phyloP scores from a whole-genome alignment of 2,888 invertebrate species.

The Mycalesis mineus region DNA sequence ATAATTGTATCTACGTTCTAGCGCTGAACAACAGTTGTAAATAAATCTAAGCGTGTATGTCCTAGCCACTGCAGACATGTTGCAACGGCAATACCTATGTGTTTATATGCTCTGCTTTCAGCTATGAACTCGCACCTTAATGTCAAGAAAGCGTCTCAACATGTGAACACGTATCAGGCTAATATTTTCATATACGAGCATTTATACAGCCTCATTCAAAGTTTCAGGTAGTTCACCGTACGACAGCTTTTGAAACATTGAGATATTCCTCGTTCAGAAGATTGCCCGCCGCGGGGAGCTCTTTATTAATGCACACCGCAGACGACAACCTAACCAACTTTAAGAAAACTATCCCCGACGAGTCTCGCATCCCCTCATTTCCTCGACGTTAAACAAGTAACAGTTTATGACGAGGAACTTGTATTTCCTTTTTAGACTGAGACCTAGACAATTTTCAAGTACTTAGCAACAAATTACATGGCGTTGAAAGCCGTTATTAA shows the following conservation, averaged over 20 bases:
- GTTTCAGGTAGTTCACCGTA: neutral
- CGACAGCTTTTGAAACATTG: constrained; percentile 24
- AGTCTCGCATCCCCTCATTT: constrained; percentile 47
- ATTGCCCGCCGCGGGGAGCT: constrained; percentile 43
- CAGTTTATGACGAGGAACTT: constrained; percentile 59
- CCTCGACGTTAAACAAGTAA: constrained; percentile 58
- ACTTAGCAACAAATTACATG: constrained; percentile 52
- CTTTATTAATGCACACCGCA: constrained; percentile 53
- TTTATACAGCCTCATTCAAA: constrained; percentile 14
- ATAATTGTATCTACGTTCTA: too few relatives aligned
- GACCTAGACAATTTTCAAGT: constrained; percentile 55
- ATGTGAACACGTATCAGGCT: neutral
- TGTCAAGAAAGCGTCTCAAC: too few relatives aligned
- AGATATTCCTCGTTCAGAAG: constrained; percentile 30
- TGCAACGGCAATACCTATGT: too few relatives aligned
- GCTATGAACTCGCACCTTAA: too few relatives aligned
- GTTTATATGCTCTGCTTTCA: too few relatives aligned
- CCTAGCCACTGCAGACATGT: too few relatives aligned
- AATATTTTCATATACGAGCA: neutral
- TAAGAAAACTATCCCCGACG: constrained; percentile 52
- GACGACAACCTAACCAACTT: constrained; percentile 53
- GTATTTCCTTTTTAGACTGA: constrained; percentile 50
- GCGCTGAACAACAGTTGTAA: too few relatives aligned
- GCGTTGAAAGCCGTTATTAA: constrained; percentile 51
- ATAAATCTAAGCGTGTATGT: too few relatives aligned